Percentiles rank a stretch among this genome's conserved stretches.
phyloP scores from a whole-genome alignment of 2,113 vertebrate species.

The Grammomys dolichurus region DNA sequence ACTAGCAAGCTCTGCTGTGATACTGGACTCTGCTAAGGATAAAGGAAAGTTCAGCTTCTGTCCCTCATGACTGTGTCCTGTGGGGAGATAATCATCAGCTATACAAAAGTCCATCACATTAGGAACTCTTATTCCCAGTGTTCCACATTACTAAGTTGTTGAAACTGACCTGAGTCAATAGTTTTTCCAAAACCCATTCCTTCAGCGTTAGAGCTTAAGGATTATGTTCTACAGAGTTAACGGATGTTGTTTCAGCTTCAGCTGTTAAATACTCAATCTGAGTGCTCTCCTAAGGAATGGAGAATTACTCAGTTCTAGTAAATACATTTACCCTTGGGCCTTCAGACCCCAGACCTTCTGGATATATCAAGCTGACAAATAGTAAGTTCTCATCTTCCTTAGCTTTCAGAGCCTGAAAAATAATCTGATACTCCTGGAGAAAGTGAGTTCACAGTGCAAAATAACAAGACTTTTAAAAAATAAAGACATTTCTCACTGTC shows the following conservation, averaged over 20 bases:
- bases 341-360: not conserved
- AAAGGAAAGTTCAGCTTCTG: not conserved
- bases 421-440: not conserved
- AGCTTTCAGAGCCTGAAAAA: not conserved
- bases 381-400: not conserved
- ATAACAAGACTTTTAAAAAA: constrained; percentile 22
- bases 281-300: not conserved
- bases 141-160: not conserved
- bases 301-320: not conserved
- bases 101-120: not conserved
- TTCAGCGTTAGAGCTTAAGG: not conserved
- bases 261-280: not conserved
- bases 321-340: not conserved
- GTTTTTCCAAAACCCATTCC: not conserved
- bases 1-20: not conserved
- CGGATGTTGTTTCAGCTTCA: not conserved
- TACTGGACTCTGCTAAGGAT: not conserved
- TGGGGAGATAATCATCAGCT: not conserved
- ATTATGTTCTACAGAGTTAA: not conserved
- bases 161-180: not conserved
- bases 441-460: constrained; percentile 4
- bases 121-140: not conserved
- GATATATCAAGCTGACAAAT: constrained; percentile 18
- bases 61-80: not conserved
- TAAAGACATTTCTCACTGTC: not conserved